Evolutionary conservation across 2,113 vertebrate species (phyloP).

Genomic region (Pristiophorus japonicus): DNA sequence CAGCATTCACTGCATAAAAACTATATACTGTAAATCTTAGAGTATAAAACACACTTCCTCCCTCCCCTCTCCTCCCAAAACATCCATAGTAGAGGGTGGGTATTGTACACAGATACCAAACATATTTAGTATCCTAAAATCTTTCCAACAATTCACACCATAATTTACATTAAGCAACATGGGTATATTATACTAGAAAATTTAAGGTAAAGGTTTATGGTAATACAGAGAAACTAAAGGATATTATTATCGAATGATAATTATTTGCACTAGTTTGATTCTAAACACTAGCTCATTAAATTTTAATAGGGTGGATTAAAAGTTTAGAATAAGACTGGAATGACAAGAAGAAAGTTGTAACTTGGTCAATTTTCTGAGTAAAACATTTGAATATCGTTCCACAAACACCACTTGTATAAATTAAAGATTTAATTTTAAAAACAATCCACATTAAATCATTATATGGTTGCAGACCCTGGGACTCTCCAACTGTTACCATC

Average conservation of each 20-base stretch:
- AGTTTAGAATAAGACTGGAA: background rate
- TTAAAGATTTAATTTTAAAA: background rate
- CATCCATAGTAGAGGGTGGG: background rate
- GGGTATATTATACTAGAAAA: background rate
- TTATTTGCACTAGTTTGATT: background rate
- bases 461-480: background rate
- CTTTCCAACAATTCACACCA: background rate
- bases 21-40: background rate
- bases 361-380: background rate
- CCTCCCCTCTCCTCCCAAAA: background rate
- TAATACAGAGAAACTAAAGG: background rate
- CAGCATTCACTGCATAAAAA: background rate
- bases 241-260: background rate
- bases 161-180: background rate
- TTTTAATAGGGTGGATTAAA: background rate
- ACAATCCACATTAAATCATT: background rate
- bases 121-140: background rate
- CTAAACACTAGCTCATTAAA: background rate
- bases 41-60: background rate
- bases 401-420: background rate
- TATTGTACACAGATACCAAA: background rate
- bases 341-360: background rate
- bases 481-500: background rate
- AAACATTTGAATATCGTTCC: background rate
- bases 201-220: background rate